A percentile compares a stretch with the other conserved stretches of the same genome.
These are phyloP conservation scores for Echiichthys vipera DNA, from an alignment of 2,797 vertebrate genomes.

Conservation along the genomic window DNA sequence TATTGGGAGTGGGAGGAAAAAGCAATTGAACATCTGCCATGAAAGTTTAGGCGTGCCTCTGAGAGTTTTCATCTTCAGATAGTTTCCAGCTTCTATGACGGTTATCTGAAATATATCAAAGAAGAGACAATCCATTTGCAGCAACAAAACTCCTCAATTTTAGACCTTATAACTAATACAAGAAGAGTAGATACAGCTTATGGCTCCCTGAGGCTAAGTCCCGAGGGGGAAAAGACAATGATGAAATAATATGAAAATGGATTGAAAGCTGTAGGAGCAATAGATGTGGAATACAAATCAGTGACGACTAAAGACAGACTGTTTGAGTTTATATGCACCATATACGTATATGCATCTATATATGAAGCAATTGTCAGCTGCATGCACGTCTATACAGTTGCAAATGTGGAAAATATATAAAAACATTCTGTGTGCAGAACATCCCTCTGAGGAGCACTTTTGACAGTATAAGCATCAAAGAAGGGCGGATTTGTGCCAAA, in stretches of 20 bases:
- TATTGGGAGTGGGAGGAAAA: conserved; percentile 35
- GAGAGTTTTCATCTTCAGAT: conserved; percentile 48
- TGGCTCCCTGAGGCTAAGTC: conserved; percentile 46
- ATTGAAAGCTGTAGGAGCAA: conserved; percentile 22
- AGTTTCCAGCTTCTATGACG: conserved; percentile 13
- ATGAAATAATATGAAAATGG: conserved; percentile 70
- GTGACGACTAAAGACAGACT: conserved; percentile 17
- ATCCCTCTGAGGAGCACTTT: conserved; percentile 23
- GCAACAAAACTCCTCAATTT: conserved; percentile 35
- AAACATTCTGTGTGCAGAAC: neutral
- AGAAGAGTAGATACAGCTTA: conserved; percentile 43
- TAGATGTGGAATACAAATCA: conserved; percentile 53
- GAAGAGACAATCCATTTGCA: conserved; percentile 19
- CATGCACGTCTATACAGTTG: neutral
- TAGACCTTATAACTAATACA: conserved; percentile 47
- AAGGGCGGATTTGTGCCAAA: conserved; percentile 45
- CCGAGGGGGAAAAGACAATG: conserved; percentile 53
- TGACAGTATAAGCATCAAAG: conserved; percentile 21
- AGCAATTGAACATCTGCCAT: conserved; percentile 48
- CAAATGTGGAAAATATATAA: conserved; percentile 20
- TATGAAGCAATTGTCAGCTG: conserved; percentile 11
- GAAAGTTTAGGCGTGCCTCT: conserved; percentile 47
- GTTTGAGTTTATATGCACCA: neutral
- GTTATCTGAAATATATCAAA: conserved; percentile 49
- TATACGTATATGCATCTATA: neutral